Evolutionary conservation across 2,888 invertebrate genomes (phyloP).

Genomic region (Erynnis tages): DNA sequence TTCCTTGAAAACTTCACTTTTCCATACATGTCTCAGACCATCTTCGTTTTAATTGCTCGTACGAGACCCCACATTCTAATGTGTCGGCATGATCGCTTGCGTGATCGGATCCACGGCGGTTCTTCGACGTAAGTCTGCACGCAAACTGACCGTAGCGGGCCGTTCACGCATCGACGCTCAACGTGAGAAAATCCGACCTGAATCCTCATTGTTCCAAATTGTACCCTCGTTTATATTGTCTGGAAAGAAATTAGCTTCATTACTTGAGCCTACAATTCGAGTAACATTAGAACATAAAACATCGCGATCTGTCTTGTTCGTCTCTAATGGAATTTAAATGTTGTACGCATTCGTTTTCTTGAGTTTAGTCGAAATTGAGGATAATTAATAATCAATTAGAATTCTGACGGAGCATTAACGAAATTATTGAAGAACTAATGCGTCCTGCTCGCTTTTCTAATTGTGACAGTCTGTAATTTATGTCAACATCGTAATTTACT

Average conservation of each 20-base stretch:
- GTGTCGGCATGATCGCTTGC: conserved; percentile 34
- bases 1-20: conserved; percentile 30
- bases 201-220: conserved; percentile 63
- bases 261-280: conserved; percentile 17
- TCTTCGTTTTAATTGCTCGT: conserved; percentile 23
- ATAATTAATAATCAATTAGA: conserved; percentile 7
- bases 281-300: conserved; percentile 19
- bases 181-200: conserved; percentile 70
- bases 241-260: conserved; percentile 34
- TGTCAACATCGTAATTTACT: background rate
- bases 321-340: conserved; percentile 19
- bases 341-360: conserved; percentile 9
- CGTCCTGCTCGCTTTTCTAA: background rate
- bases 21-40: conserved; percentile 13
- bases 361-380: background rate
- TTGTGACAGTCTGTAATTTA: background rate
- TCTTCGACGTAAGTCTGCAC: conserved; percentile 45
- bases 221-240: conserved; percentile 56
- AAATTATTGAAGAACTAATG: background rate
- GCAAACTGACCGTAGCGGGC: conserved; percentile 67
- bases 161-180: conserved; percentile 66
- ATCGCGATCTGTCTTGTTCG: background rate
- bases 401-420: background rate
- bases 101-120: conserved; percentile 54
- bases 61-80: conserved; percentile 22